These are phyloP conservation scores for Phataginus tricuspis DNA, from an alignment of 2,797 vertebrate genomes.

Conservation along the genomic window DNA sequence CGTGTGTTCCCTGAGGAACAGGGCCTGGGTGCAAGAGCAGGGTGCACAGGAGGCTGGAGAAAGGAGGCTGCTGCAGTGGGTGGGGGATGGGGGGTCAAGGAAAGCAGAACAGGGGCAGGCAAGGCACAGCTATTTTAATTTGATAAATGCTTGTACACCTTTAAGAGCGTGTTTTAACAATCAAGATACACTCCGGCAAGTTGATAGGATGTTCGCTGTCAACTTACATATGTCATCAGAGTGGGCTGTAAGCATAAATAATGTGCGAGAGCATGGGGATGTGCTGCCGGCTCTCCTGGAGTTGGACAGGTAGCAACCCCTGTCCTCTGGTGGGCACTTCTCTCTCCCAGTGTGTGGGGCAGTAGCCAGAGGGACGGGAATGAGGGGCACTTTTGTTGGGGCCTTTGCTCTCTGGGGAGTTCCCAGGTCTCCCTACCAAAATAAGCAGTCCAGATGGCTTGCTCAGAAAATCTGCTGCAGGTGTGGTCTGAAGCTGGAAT, in stretches of 20 bases:
- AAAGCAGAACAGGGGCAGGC: background rate
- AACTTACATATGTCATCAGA: conserved; percentile 81
- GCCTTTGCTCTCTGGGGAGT: background rate
- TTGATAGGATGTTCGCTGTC: conserved; percentile 83
- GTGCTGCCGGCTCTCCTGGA: background rate
- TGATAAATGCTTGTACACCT: conserved; percentile 81
- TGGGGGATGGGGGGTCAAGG: background rate
- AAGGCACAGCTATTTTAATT: conserved; percentile 74
- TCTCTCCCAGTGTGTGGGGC: background rate
- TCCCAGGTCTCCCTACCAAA: conserved; percentile 42
- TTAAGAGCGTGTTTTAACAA: conserved; percentile 84
- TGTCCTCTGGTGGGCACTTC: too few relatives aligned
- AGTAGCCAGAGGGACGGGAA: background rate
- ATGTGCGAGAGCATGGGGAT: background rate
- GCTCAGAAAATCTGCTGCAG: background rate
- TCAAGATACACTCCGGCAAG: conserved; percentile 83
- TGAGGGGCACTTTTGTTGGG: background rate
- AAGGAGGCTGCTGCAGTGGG: background rate
- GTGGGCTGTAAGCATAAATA: conserved; percentile 74
- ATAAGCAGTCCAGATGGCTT: background rate
- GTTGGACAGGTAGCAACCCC: background rate
- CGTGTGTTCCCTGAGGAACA: background rate
- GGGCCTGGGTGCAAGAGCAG: background rate
- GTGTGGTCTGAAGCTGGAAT: background rate
- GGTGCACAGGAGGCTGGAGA: background rate